Evolutionary conservation across 1,140 invertebrate species (phyloP), one percentile per base, ranked within the genome.

Genomic region (Aricia agestis): DNA sequence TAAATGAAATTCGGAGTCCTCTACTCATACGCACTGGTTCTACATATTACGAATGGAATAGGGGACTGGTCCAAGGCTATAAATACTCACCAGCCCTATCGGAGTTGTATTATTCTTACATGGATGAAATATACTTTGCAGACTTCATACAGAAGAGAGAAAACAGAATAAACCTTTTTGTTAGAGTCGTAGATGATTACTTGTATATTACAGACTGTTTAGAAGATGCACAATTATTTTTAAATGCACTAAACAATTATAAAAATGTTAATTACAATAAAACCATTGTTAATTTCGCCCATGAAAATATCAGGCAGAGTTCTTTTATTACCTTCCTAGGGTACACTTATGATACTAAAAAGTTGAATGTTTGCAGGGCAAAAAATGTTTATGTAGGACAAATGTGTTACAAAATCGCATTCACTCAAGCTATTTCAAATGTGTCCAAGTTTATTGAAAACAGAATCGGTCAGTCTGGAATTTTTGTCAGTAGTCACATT

Each of bases 11-110:
- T 15, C 81, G 74, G 7, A 89, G 84, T 57, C 86, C 89, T 6
- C 71, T 92, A 5, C 71, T 92, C 13, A 81, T 92, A 42, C 78
- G 87, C 31, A 77, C 77, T 25, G 92, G 92, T 13, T 91, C 91
- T 41, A 86, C 89, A 57, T 74, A 89, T 58, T 92, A 85, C 78
- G 77, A 87, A 76, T 92, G 92, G 92, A 90, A 82, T 36, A 72
- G 84, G 76, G 92, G 91, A 31, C 76, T 92, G 17, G 86, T 92
- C 1, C 92, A 92, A 76, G 92, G 91, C 9, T 91, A 92, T 68
- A 87, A 87, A 76, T 92, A 88, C 77, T 92, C 92, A 9, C 91
- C 92, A 41, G 90, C 90, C 10, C 74, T 92, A 13, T 92, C 90
- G 61, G 92, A 92, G 71, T 77, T 92, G 6, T 92, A 90, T 71